Evolutionary conservation across 2,113 vertebrate genomes (phyloP).

Genomic region (Pterocles burchelli): DNA sequence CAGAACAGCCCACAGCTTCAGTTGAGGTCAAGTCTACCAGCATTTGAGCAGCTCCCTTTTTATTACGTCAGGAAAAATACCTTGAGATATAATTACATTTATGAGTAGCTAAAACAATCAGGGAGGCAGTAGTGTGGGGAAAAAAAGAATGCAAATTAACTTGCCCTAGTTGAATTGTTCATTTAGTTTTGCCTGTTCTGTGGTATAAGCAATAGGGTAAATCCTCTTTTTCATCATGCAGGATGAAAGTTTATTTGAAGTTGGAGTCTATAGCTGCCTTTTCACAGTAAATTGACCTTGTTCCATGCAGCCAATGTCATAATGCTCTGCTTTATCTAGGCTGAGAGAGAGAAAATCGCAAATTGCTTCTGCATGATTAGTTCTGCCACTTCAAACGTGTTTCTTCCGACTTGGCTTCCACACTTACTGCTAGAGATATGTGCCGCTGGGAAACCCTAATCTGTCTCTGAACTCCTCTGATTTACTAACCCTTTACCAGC

Average conservation of each 20-base stretch:
- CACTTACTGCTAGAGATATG: constrained; percentile 78
- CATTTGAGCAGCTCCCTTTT: not conserved
- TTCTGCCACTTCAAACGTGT: constrained; percentile 85
- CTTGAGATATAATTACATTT: constrained; percentile 43
- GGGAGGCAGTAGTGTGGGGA: not conserved
- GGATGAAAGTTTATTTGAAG: constrained; percentile 82
- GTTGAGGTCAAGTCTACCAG: not conserved
- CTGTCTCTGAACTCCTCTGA: constrained; percentile 67
- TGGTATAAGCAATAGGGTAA: constrained; percentile 60
- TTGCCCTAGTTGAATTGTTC: constrained; percentile 61
- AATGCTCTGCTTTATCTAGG: constrained; percentile 81
- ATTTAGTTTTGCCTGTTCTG: constrained; percentile 57
- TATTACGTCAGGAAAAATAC: not conserved
- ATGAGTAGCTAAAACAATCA: constrained; percentile 49
- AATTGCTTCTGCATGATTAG: constrained; percentile 87
- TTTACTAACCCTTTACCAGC: constrained; percentile 78
- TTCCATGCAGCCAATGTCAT: constrained; percentile 76
- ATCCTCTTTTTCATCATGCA: constrained; percentile 65
- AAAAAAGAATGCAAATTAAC: constrained; percentile 3
- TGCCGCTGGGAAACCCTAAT: constrained; percentile 78
- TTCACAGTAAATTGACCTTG: constrained; percentile 88
- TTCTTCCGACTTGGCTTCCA: constrained; percentile 81
- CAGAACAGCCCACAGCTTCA: not conserved
- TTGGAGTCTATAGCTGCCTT: constrained; percentile 76
- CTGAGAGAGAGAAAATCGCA: constrained; percentile 79